Evolutionary conservation across 2,888 invertebrate species (phyloP), one percentile per base, ranked within the genome.

Genomic region (Carabus problematicus): DNA sequence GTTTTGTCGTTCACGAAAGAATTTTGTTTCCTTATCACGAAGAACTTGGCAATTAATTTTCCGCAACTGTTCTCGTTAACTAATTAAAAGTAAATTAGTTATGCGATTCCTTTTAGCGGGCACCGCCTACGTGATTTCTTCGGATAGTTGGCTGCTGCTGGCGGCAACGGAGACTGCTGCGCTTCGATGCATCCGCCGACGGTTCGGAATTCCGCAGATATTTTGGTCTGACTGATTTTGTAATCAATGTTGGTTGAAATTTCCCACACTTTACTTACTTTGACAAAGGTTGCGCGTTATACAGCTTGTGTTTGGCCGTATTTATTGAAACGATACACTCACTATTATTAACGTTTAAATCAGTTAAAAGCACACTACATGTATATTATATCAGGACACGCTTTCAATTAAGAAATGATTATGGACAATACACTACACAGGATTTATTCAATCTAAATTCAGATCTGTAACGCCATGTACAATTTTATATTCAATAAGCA

Each of bases 51-150:
- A 58, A 66, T 58, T 47, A 66, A 66, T 66, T 59, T 56, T 39
- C 58, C 66, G 54, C 55, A 64, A 64, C 55, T 66, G 66, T 43
- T 66, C 58, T 66, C 64, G 58, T 59, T 66, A 66, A 66, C 59
- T 66, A 66, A 66, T 66, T 66, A 66, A 66, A 66, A 66, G 66
- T 66, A 59, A 66, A 66, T 66, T 64, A 64, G 55, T 64, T 64
- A 64, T 64, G 55, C 56, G 64, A 64, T 42, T 56, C 58, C 19
- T 56, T 45, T 59, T 16, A 29, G 29, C 56, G 11, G 56, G 56
- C 56, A 11, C 29, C n/a, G 56, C 40, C 18, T 39, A 12, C 19
- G 56, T 56, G 40, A 8, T 56, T 29, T 29, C 12, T 39, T 19
- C n/a, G 18, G 56, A 56, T 56, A 56, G 56, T 56, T 56, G 2